phyloP scores from a whole-genome alignment of 2,113 vertebrate genomes.

The Thalassarche chlororhynchos region DNA sequence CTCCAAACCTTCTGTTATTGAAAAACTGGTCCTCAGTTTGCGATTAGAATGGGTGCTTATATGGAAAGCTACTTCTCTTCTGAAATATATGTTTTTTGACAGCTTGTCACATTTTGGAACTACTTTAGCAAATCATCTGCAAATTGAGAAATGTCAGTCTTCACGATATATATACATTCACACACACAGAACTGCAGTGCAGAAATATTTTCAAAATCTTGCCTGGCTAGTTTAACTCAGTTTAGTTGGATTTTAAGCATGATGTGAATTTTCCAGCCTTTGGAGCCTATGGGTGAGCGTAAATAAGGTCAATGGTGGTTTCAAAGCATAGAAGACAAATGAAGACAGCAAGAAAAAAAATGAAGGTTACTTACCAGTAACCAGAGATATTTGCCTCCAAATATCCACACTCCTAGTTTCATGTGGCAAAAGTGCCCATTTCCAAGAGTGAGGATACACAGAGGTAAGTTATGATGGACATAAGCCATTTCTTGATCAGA shows the following conservation, averaged over 20 bases:
- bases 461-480: constrained; percentile 40
- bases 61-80: constrained; percentile 50
- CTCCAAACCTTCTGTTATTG: constrained; percentile 54
- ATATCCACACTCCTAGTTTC: constrained; percentile 58
- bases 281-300: constrained; percentile 31
- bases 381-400: constrained; percentile 49
- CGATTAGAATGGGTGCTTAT: constrained; percentile 34
- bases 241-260: constrained; percentile 55
- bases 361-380: constrained; percentile 64
- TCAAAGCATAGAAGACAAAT: constrained; percentile 70
- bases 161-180: constrained; percentile 50
- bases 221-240: constrained; percentile 36
- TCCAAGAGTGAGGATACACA: constrained; percentile 56
- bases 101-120: constrained; percentile 60
- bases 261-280: constrained; percentile 55
- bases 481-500: constrained; percentile 52
- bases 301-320: constrained; percentile 61
- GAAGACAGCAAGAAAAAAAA: constrained; percentile 54
- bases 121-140: constrained; percentile 75
- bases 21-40: constrained; percentile 37
- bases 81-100: constrained; percentile 57
- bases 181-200: constrained; percentile 52
- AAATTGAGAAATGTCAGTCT: constrained; percentile 73
- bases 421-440: constrained; percentile 31
- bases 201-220: constrained; percentile 66